phyloP scores from a whole-genome alignment of 2,113 vertebrate genomes.

The Vulpes ferrilata region DNA sequence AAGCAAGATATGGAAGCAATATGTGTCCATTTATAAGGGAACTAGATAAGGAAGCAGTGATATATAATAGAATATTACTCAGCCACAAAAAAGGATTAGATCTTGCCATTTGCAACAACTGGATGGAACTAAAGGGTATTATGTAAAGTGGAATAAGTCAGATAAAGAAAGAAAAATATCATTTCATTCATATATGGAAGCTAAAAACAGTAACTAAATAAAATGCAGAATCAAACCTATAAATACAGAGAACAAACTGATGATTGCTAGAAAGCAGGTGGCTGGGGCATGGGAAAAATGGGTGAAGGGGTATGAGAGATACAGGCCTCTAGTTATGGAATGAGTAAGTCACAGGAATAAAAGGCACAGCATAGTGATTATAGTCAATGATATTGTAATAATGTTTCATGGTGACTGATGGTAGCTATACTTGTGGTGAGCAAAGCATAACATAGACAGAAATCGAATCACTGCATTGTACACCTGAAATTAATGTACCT shows the following conservation, averaged over 20 bases:
- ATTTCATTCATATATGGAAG: background rate
- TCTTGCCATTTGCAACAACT: background rate
- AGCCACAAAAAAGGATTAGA: background rate
- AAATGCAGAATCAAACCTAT: background rate
- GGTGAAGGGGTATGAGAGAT: background rate
- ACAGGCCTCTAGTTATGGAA: background rate
- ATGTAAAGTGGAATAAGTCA: background rate
- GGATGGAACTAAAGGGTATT: background rate
- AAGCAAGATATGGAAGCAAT: background rate
- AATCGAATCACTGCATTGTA: background rate
- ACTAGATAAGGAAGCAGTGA: background rate
- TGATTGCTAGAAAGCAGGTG: background rate
- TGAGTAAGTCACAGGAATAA: background rate
- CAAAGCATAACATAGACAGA: background rate
- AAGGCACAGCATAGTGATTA: background rate
- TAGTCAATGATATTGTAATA: background rate
- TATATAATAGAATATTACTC: background rate
- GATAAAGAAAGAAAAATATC: background rate
- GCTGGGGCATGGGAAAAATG: background rate
- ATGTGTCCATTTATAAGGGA: background rate
- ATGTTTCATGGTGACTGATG: background rate
- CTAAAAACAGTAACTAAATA: background rate
- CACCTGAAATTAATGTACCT: background rate
- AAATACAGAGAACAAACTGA: background rate
- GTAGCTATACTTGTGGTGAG: background rate